A percentile compares a stretch with the other conserved stretches of the same genome.
phyloP scores from a whole-genome alignment of 30 jellyfish, hydroid and myxozoan genomes.

The Clytia hemisphaerica region DNA sequence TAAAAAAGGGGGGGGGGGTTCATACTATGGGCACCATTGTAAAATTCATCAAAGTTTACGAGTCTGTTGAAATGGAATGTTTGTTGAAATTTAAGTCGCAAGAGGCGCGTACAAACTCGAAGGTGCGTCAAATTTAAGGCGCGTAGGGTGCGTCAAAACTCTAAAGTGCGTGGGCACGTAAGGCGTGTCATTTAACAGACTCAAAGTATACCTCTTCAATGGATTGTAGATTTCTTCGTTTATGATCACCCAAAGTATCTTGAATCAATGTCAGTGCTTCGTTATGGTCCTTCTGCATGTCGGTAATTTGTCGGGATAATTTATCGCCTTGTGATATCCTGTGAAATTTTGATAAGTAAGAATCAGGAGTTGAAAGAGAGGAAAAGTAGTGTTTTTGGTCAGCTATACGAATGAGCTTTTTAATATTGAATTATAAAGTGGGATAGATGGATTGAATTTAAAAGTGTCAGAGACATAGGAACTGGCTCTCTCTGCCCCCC shows the following conservation, averaged over 20 bases:
- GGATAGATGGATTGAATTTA: too few relatives aligned
- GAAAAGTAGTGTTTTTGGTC: too few relatives aligned
- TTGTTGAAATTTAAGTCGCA: too few relatives aligned
- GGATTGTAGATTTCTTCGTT: constrained; percentile 11
- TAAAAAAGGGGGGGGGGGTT: too few relatives aligned
- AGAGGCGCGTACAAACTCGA: too few relatives aligned
- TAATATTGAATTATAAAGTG: too few relatives aligned
- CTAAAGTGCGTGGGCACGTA: too few relatives aligned
- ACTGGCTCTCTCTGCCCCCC: neutral
- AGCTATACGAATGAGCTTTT: too few relatives aligned
- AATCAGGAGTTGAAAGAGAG: neutral
- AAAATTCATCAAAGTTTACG: neutral
- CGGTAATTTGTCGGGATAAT: constrained; percentile 1
- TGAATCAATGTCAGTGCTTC: constrained; percentile 22
- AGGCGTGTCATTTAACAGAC: too few relatives aligned
- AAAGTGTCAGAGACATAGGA: neutral
- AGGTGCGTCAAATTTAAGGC: too few relatives aligned
- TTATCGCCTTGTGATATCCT: constrained; percentile 40
- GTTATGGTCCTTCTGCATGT: constrained; percentile 15
- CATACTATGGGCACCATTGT: neutral
- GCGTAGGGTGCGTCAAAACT: too few relatives aligned
- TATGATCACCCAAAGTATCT: constrained; percentile 9
- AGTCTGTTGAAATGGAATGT: too few relatives aligned
- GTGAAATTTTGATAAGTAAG: neutral
- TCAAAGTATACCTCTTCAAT: constrained; percentile 17